A percentile compares a stretch with the other conserved stretches of the same genome.
Conservation (phyloP, 92 coral and sea anemone genomes). For the Metridium senile region DNA sequence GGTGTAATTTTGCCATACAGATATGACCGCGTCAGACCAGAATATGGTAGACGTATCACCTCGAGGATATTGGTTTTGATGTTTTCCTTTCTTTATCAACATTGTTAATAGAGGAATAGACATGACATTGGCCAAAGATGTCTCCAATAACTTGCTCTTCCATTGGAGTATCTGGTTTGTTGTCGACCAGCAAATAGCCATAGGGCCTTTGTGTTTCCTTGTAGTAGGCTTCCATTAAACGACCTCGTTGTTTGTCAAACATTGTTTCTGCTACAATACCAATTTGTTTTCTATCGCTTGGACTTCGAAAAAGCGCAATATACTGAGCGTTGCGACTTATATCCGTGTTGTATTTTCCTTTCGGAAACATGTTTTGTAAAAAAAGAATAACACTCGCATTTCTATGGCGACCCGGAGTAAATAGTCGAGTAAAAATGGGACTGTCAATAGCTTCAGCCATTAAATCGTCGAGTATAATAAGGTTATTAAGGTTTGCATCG, state of each 20-base stretch:
- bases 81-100: constrained; percentile 10
- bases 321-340: too few relatives aligned
- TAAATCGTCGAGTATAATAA: too few relatives aligned
- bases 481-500: too few relatives aligned
- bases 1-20: constrained; percentile 30
- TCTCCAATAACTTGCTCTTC: too few relatives aligned
- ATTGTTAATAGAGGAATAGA: constrained; percentile 23
- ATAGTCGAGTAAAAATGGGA: constrained; percentile 31
- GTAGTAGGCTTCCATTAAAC: constrained; percentile 26
- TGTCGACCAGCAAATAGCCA: constrained; percentile 30
- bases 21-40: constrained; percentile 33
- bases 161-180: too few relatives aligned
- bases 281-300: too few relatives aligned
- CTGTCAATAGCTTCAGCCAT: constrained; percentile 48
- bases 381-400: constrained; percentile 43
- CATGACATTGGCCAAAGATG: constrained; percentile 41
- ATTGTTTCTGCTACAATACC: too few relatives aligned
- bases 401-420: constrained; percentile 57
- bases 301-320: constrained; percentile 41
- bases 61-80: constrained; percentile 9
- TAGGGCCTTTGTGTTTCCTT: constrained; percentile 36
- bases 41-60: constrained; percentile 7
- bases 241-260: too few relatives aligned
- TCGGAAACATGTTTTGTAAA: constrained; percentile 37
- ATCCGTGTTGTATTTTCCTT: too few relatives aligned